Conservation (phyloP, 1,140 invertebrate species). For the Saxidomus purpurata region DNA sequence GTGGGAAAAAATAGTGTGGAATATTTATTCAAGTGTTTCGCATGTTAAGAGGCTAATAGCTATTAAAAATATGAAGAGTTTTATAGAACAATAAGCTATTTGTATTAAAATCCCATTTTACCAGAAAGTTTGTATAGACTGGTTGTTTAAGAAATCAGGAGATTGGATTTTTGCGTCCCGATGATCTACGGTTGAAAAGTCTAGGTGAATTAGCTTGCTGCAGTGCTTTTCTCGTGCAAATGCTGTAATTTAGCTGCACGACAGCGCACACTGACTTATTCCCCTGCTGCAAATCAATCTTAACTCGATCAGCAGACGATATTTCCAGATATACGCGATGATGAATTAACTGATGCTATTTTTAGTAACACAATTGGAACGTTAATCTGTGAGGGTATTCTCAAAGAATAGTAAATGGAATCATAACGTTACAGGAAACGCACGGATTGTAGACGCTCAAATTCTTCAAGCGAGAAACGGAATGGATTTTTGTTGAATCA, state of each 20-base stretch:
- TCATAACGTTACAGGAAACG: background rate
- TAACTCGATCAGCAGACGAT: conserved; percentile 1
- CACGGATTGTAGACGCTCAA: conserved; percentile 24
- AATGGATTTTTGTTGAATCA: background rate
- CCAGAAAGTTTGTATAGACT: background rate
- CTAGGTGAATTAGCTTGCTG: background rate
- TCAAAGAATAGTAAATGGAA: background rate
- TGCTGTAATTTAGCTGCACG: background rate
- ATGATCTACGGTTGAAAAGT: background rate
- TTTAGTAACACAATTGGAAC: conserved; percentile 49
- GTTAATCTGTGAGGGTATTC: conserved; percentile 38
- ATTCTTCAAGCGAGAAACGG: background rate
- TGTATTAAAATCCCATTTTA: background rate
- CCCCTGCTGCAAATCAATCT: conserved; percentile 27
- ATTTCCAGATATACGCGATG: conserved; percentile 16
- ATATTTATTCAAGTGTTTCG: no score
- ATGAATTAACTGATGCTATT: conserved; percentile 38
- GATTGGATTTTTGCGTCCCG: background rate
- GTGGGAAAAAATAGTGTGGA: no score
- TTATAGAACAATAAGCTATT: background rate
- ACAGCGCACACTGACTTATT: background rate
- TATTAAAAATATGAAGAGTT: no score
- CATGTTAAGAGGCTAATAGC: no score
- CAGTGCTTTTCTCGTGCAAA: background rate
- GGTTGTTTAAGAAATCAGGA: no score